These are phyloP conservation scores for Dasysyrphus albostriatus DNA, from an alignment of 2,888 invertebrate genomes.

Conservation along the genomic window DNA sequence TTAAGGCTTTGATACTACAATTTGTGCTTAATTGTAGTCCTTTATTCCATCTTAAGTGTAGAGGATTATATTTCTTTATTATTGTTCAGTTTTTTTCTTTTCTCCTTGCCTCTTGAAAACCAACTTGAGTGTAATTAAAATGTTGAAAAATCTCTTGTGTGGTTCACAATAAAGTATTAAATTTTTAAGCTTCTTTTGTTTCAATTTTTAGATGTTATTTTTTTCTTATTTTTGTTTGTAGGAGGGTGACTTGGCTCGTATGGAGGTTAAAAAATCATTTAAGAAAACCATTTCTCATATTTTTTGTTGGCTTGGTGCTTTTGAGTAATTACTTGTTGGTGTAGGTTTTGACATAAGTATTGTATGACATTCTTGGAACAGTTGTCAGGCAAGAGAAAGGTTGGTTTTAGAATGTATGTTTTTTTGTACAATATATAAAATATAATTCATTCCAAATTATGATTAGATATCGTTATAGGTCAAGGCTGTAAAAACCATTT, in stretches of 20 bases:
- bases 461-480: neutral
- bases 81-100: neutral
- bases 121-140: constrained; percentile 61
- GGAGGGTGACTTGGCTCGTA: neutral
- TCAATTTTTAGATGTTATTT: constrained; percentile 44
- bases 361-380: constrained; percentile 42
- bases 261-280: constrained; percentile 53
- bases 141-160: constrained; percentile 54
- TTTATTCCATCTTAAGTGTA: constrained; percentile 1
- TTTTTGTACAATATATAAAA: neutral
- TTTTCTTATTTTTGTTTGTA: neutral
- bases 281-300: constrained; percentile 25
- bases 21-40: constrained; percentile 42
- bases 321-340: constrained; percentile 64
- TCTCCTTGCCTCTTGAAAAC: neutral
- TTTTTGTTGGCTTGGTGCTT: constrained; percentile 28
- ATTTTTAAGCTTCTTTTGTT: constrained; percentile 60
- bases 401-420: neutral
- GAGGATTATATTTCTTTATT: neutral
- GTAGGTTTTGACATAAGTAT: constrained; percentile 23
- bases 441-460: neutral
- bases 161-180: constrained; percentile 51
- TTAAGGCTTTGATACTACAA: constrained; percentile 44
- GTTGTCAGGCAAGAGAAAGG: constrained; percentile 22
- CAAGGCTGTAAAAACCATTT: neutral